phyloP scores from a whole-genome alignment of 2,797 vertebrate genomes.

The Gambusia yucatana region DNA sequence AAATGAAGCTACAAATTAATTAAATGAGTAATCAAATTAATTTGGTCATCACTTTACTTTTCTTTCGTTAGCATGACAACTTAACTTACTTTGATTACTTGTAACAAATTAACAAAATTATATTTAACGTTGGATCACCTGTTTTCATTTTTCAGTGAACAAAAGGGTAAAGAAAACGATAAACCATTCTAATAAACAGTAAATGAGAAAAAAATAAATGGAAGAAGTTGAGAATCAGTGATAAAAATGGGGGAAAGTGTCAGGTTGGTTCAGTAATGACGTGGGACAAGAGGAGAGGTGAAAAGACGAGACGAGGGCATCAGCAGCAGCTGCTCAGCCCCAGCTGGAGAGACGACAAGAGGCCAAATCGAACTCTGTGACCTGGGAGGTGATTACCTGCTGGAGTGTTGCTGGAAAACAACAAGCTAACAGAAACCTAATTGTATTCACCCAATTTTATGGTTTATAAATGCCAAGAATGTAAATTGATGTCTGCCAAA shows the following conservation, averaged over 20 bases:
- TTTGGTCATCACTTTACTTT: too few species aligned
- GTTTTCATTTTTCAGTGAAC: neutral
- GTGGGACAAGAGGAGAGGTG: neutral
- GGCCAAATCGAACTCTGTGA: slow-evolving; percentile 26
- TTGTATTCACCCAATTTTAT: neutral
- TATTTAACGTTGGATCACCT: neutral
- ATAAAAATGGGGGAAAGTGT: neutral
- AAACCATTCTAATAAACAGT: neutral
- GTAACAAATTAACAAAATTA: too few species aligned
- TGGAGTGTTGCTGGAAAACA: slow-evolving; percentile 30
- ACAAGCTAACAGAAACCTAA: neutral
- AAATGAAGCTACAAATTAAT: too few species aligned
- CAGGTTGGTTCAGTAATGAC: neutral
- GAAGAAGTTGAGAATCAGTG: neutral
- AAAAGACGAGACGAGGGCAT: slow-evolving; percentile 16
- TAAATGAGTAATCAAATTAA: too few species aligned
- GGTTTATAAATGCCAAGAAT: neutral
- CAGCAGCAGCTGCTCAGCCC: slow-evolving; percentile 24
- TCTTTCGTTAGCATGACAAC: too few species aligned
- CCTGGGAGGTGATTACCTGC: slow-evolving; percentile 28
- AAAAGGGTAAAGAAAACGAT: neutral
- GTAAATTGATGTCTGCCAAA: neutral
- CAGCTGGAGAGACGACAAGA: slow-evolving; percentile 50
- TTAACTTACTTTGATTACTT: too few species aligned
- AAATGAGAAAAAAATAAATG: neutral